Evolutionary conservation across 23 tunicate genomes (phyloP).

Genomic region (Clavelina lepadiformis): DNA sequence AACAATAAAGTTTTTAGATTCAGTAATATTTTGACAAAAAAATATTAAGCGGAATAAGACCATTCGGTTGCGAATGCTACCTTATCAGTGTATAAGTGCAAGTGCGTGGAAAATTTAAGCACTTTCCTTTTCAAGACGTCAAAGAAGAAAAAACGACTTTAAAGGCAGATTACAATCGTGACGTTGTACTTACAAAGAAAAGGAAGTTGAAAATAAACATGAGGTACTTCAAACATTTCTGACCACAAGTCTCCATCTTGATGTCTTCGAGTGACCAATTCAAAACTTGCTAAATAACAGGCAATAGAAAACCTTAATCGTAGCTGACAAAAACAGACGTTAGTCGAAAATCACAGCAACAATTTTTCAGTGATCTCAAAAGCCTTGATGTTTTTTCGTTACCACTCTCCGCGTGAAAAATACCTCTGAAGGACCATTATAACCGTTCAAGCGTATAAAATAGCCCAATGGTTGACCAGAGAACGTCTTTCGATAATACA

Average conservation of each 20-base stretch:
- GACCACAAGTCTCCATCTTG: slow-evolving; percentile 23
- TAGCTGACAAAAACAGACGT: not conserved
- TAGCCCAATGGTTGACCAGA: too few relatives aligned
- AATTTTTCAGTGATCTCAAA: too few relatives aligned
- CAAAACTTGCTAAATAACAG: not conserved
- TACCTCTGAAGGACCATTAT: too few relatives aligned
- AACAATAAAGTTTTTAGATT: not conserved
- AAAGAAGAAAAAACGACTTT: not conserved
- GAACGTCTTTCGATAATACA: too few relatives aligned
- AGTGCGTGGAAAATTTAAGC: not conserved
- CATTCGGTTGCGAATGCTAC: not conserved
- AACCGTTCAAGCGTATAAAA: too few relatives aligned
- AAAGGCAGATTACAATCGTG: too few relatives aligned
- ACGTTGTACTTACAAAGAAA: slow-evolving; percentile 71
- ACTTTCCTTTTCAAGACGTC: slow-evolving; percentile 2
- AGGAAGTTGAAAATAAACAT: slow-evolving; percentile 80
- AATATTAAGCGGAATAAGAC: not conserved
- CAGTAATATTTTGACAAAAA: not conserved
- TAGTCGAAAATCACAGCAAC: too few relatives aligned
- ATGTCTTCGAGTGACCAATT: not conserved
- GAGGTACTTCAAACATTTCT: slow-evolving; percentile 53
- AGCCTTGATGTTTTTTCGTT: too few relatives aligned
- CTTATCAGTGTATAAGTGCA: not conserved
- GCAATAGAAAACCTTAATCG: not conserved
- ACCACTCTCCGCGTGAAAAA: too few relatives aligned